Conservation (phyloP, 2,113 vertebrate genomes). For the Perca flavescens region DNA sequence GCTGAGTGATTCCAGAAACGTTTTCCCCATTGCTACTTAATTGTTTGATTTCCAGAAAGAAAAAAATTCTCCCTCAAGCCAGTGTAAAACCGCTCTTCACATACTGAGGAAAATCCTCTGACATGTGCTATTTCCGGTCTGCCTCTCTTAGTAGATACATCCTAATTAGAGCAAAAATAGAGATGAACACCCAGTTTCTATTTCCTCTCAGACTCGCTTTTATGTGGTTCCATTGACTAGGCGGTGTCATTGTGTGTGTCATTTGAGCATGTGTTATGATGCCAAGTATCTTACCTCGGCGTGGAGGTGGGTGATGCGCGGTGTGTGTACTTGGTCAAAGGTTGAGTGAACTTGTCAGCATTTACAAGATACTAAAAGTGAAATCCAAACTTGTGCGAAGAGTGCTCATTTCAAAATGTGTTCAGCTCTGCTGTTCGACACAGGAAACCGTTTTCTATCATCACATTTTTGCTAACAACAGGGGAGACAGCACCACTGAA, state of each 20-base stretch:
- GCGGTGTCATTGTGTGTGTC: neutral
- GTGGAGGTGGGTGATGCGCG: neutral
- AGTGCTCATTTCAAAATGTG: neutral
- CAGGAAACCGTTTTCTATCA: slow-evolving; percentile 25
- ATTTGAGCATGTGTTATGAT: neutral
- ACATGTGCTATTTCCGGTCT: slow-evolving; percentile 31
- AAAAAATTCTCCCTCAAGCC: neutral
- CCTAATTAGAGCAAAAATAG: slow-evolving; percentile 46
- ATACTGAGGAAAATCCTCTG: slow-evolving; percentile 3
- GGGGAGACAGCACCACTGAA: neutral
- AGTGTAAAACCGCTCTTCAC: neutral
- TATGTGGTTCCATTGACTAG: slow-evolving; percentile 44
- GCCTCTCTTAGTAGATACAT: slow-evolving; percentile 32
- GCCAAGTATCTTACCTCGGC: neutral
- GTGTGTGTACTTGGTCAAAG: slow-evolving; percentile 6
- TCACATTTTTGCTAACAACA: neutral
- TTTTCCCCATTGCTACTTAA: neutral
- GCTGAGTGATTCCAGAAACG: neutral
- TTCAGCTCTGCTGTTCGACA: slow-evolving; percentile 2
- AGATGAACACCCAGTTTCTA: slow-evolving; percentile 22
- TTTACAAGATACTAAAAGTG: neutral
- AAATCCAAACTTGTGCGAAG: neutral
- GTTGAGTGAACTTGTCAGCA: slow-evolving; percentile 16
- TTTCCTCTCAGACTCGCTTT: slow-evolving; percentile 18
- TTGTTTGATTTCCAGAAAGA: neutral